Percentiles rank a stretch among this genome's conserved stretches.
phyloP scores from a whole-genome alignment of 1,140 invertebrate species.

The Amyelois transitella region DNA sequence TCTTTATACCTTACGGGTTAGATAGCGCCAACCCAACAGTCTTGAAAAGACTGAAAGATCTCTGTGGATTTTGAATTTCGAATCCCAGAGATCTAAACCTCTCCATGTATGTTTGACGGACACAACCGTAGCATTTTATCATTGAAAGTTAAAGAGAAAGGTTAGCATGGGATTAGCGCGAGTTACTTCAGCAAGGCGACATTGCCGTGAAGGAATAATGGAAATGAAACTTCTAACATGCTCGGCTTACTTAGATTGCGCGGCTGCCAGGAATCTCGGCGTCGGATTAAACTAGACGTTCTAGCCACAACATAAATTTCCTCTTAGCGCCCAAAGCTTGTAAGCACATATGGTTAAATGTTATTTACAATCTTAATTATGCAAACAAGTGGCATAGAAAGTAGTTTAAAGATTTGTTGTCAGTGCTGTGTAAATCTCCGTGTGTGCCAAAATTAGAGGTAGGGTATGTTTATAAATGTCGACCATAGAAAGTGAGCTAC shows the following conservation, averaged over 20 bases:
- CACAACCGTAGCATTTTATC: no score
- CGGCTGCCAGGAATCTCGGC: conserved; percentile 34
- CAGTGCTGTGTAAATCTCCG: no score
- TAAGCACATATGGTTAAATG: background rate
- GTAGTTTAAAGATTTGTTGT: no score
- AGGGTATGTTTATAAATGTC: no score
- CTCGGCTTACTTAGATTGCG: conserved; percentile 47
- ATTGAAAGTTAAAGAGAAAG: conserved; percentile 33
- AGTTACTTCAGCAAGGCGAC: conserved; percentile 9
- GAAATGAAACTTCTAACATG: conserved; percentile 39
- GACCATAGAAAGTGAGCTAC: no score
- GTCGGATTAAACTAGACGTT: conserved; percentile 39
- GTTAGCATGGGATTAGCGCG: conserved; percentile 30
- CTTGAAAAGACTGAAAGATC: no score
- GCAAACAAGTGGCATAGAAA: background rate
- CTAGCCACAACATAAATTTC: conserved; percentile 42
- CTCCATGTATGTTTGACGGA: no score
- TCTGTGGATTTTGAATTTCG: no score
- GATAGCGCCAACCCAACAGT: no score
- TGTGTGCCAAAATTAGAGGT: no score
- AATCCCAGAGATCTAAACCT: no score
- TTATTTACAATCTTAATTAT: background rate
- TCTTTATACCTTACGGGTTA: no score
- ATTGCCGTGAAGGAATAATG: conserved; percentile 30
- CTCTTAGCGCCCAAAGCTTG: conserved; percentile 20